Evolutionary conservation across 1,140 invertebrate genomes (phyloP).

Genomic region (Cherax destructor): DNA sequence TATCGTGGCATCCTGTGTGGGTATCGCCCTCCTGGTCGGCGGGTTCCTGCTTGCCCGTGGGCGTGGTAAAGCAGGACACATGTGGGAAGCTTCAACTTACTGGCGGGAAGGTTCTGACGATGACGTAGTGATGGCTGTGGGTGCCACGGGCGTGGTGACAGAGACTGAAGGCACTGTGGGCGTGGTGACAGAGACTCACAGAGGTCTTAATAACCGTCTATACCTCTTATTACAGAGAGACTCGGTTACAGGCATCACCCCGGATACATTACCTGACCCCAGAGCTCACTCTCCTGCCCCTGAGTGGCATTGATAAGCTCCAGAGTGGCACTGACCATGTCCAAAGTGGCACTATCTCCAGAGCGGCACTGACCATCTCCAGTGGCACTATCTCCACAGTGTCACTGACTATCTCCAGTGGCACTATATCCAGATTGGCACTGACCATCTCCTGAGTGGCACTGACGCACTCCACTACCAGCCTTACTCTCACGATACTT

Average conservation of each 20-base stretch:
- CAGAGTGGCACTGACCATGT: neutral
- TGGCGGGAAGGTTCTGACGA: slow-evolving; percentile 45
- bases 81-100: slow-evolving; percentile 30
- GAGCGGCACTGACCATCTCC: neutral
- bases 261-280: slow-evolving; percentile 39
- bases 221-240: slow-evolving; percentile 63
- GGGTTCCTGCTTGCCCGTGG: slow-evolving; percentile 51
- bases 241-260: slow-evolving; percentile 50
- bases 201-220: slow-evolving; percentile 62
- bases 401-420: neutral
- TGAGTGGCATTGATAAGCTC: neutral
- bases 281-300: neutral
- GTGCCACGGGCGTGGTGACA: slow-evolving; percentile 25
- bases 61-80: slow-evolving; percentile 18
- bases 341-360: neutral
- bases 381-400: slow-evolving; percentile 3
- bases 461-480: neutral
- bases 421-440: neutral
- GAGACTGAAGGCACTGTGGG: slow-evolving; percentile 56
- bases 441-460: neutral
- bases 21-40: slow-evolving; percentile 51
- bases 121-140: slow-evolving; percentile 43
- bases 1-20: slow-evolving; percentile 55
- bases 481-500: neutral
- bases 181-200: slow-evolving; percentile 51